phyloP scores from a whole-genome alignment of 2,113 vertebrate genomes.

The Atrichornis clamosus region DNA sequence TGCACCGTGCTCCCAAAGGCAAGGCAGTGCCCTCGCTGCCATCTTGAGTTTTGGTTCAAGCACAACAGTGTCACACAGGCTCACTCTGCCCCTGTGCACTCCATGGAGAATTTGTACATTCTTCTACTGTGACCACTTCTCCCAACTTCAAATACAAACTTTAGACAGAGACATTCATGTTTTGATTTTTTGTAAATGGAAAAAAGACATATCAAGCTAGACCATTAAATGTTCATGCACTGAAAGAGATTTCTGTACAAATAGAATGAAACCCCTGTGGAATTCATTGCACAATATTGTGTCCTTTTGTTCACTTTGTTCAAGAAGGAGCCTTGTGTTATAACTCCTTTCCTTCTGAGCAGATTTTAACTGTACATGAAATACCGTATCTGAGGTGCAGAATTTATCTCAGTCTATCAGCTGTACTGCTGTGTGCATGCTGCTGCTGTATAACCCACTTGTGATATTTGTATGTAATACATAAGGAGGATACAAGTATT shows the following conservation, averaged over 20 bases:
- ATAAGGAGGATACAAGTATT: background rate
- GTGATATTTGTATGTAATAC: background rate
- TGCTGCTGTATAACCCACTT: background rate
- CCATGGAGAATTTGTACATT: background rate
- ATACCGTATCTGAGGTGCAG: background rate
- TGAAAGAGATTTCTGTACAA: background rate
- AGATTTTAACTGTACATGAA: background rate
- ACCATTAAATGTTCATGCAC: background rate
- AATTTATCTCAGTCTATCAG: background rate
- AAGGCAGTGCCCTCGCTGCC: background rate
- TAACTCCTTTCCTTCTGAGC: background rate
- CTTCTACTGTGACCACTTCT: background rate
- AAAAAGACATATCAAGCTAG: background rate
- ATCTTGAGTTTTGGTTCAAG: background rate
- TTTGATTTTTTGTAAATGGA: background rate
- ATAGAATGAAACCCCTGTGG: background rate
- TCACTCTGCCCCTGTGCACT: rapidly evolving
- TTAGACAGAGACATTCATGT: background rate
- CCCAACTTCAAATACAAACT: background rate
- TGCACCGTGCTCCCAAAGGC: rapidly evolving
- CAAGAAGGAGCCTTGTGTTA: background rate
- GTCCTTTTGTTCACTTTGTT: background rate
- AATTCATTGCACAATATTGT: background rate
- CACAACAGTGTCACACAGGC: background rate
- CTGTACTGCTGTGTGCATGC: background rate